Conservation (phyloP, 2,113 vertebrate species). For the Prunella fulvescens region DNA sequence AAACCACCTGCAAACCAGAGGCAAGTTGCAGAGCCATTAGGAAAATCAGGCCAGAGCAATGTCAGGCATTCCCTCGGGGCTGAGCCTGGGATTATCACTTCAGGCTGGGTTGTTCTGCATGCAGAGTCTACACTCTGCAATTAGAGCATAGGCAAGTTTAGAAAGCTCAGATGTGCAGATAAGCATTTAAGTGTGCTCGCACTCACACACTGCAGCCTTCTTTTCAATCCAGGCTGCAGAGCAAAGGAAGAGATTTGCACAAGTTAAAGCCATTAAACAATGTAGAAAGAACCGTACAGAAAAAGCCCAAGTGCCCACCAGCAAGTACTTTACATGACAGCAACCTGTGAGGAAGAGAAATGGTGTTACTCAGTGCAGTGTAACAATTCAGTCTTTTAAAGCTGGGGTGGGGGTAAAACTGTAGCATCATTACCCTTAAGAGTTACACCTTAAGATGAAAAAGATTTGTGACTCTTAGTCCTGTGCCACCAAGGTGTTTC, state of each 20-base stretch:
- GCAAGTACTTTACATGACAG: background rate
- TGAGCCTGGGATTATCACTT: constrained; percentile 36
- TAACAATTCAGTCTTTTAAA: background rate
- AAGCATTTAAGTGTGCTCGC: background rate
- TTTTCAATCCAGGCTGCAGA: background rate
- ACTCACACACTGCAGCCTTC: background rate
- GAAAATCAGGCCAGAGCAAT: constrained; percentile 39
- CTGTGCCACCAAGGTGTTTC: background rate
- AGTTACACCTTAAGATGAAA: background rate
- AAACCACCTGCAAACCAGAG: background rate
- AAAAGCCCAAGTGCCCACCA: background rate
- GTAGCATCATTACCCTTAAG: background rate
- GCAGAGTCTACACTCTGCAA: constrained; percentile 23
- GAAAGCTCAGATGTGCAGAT: constrained; percentile 39
- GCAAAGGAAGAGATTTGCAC: background rate
- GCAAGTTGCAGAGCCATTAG: constrained; percentile 42
- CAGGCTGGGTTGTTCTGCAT: constrained; percentile 5
- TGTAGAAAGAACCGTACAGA: background rate
- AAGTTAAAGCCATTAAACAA: background rate
- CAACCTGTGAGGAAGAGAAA: background rate
- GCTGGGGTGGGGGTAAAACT: background rate
- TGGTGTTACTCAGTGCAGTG: background rate
- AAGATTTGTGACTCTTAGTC: background rate
- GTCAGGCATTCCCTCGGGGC: constrained; percentile 17
- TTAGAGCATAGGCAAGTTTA: constrained; percentile 43